These are phyloP conservation scores for Spondyliosoma cantharus DNA, from an alignment of 2,797 vertebrate species.

Conservation along the genomic window DNA sequence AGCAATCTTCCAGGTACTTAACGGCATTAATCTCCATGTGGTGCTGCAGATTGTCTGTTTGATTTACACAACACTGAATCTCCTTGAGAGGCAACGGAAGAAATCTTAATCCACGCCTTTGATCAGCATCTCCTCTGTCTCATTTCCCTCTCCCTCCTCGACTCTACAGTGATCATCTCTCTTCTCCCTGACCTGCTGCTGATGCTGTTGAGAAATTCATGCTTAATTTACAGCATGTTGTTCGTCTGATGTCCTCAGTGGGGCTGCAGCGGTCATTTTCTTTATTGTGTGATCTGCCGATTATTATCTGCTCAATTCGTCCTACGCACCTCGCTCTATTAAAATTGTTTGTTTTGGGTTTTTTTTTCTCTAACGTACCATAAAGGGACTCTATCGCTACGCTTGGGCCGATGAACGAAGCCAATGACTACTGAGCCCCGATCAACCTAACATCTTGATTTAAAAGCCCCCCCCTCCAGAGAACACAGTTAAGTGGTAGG, in stretches of 20 bases:
- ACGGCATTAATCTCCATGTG: slow-evolving; percentile 53
- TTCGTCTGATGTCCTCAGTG: slow-evolving; percentile 8
- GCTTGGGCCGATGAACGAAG: too few relatives aligned
- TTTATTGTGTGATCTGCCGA: too few relatives aligned
- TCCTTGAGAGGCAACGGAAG: slow-evolving; percentile 57
- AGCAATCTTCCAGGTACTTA: slow-evolving; percentile 54
- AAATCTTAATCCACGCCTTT: slow-evolving; percentile 67
- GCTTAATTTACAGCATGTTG: slow-evolving; percentile 31
- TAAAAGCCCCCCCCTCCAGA: too few relatives aligned
- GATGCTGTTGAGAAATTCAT: slow-evolving; percentile 8
- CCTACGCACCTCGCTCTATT: too few relatives aligned
- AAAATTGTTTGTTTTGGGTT: too few relatives aligned
- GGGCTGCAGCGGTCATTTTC: too few relatives aligned
- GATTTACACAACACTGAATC: slow-evolving; percentile 66
- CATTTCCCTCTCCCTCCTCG: slow-evolving; percentile 30
- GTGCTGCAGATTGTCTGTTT: slow-evolving; percentile 51
- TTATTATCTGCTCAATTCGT: too few relatives aligned
- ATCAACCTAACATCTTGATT: too few relatives aligned
- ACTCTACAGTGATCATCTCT: slow-evolving; percentile 15
- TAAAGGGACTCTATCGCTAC: too few relatives aligned
- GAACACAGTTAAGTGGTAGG: too few relatives aligned
- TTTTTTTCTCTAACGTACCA: too few relatives aligned
- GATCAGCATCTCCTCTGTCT: slow-evolving; percentile 55
- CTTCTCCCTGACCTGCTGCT: slow-evolving; percentile 12
- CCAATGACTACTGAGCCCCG: too few relatives aligned